phyloP scores from a whole-genome alignment of 2,888 invertebrate species.

The Linnaemya vulpina region DNA sequence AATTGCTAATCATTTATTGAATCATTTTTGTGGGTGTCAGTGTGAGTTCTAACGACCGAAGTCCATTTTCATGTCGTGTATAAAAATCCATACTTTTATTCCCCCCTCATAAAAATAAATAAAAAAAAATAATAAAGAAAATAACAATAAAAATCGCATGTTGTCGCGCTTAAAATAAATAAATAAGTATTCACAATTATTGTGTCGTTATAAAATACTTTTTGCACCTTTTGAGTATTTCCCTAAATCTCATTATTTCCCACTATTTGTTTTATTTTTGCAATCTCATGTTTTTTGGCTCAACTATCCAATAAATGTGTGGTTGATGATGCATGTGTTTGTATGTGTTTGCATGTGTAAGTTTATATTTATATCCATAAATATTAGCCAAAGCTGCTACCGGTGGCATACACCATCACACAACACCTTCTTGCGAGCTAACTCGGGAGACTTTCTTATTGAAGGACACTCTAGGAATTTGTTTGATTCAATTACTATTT shows the following conservation, averaged over 20 bases:
- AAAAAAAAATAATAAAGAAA: neutral
- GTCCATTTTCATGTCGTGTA: slow-evolving; percentile 7
- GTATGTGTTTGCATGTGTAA: too few relatives aligned
- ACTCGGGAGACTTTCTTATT: too few relatives aligned
- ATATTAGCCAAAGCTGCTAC: too few relatives aligned
- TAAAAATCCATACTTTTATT: neutral
- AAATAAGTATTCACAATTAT: neutral
- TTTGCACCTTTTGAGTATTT: slow-evolving; percentile 2
- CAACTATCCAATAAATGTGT: neutral
- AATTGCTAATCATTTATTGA: slow-evolving; percentile 22
- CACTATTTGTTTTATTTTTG: neutral
- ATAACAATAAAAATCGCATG: neutral
- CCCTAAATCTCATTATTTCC: neutral
- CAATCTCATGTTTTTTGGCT: neutral
- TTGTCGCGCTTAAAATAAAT: too few relatives aligned
- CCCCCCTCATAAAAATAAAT: neutral
- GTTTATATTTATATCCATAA: too few relatives aligned
- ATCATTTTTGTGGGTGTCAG: slow-evolving; percentile 20
- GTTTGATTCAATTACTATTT: too few relatives aligned
- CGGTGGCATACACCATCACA: too few relatives aligned
- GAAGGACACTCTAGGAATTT: too few relatives aligned
- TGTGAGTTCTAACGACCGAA: neutral
- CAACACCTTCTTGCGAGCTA: too few relatives aligned
- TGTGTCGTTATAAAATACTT: neutral
- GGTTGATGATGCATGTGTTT: neutral